Evolutionary conservation across 2,113 vertebrate species (phyloP).

Genomic region (Puntigrus tetrazona): DNA sequence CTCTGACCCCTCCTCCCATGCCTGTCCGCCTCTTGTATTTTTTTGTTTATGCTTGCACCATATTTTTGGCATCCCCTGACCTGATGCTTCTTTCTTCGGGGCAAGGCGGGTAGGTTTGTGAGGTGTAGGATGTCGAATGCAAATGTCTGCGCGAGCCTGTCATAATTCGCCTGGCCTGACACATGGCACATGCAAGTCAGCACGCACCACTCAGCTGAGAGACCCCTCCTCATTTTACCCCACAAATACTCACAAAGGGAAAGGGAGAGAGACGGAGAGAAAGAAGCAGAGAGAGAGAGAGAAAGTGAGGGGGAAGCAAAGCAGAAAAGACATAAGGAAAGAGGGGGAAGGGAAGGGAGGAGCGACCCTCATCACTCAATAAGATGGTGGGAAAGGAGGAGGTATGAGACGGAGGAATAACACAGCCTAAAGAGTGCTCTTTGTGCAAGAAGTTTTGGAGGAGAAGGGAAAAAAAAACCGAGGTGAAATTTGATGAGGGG

Average conservation of each 20-base stretch:
- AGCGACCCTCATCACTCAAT: conserved; percentile 56
- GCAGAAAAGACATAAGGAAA: conserved; percentile 31
- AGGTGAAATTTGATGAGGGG: conserved; percentile 55
- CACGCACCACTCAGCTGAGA: conserved; percentile 74
- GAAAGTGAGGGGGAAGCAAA: conserved; percentile 43
- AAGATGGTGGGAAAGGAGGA: conserved; percentile 42
- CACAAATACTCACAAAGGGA: conserved; percentile 69
- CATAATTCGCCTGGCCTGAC: conserved; percentile 52
- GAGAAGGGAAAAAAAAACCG: conserved; percentile 44
- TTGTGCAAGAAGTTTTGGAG: conserved; percentile 51
- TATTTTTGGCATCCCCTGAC: background rate
- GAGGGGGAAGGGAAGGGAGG: conserved; percentile 54
- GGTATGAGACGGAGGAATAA: conserved; percentile 41
- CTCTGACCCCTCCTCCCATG: background rate
- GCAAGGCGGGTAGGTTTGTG: background rate
- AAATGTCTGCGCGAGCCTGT: conserved; percentile 61
- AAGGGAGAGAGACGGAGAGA: conserved; percentile 59
- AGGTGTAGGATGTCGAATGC: conserved; percentile 40
- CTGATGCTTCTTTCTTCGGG: background rate
- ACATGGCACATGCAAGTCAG: conserved; percentile 78
- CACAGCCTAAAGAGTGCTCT: conserved; percentile 44
- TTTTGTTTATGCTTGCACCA: background rate
- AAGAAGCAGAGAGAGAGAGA: conserved; percentile 58
- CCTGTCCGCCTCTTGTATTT: background rate
- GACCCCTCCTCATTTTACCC: background rate